Evolutionary conservation across 2,113 vertebrate species (phyloP).

Genomic region (Cnemophilus loriae): DNA sequence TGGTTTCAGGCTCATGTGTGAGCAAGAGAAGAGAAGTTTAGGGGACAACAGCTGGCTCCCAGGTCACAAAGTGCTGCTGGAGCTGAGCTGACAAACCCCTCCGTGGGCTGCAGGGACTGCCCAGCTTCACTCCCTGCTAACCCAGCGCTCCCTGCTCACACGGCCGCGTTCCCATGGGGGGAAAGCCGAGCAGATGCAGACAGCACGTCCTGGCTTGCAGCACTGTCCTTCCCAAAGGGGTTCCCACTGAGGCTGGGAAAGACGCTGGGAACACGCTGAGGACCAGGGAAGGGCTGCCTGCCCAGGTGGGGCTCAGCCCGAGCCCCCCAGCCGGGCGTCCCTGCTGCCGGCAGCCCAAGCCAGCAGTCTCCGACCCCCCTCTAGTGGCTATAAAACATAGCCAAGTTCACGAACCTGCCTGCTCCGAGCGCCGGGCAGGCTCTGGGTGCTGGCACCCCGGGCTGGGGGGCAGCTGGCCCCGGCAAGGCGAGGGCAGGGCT

Average conservation of each 20-base stretch:
- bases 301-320: not conserved
- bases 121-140: not conserved
- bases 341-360: not conserved
- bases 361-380: constrained; percentile 59
- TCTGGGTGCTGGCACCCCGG: not conserved
- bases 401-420: constrained; percentile 37
- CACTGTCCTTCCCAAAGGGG: not conserved
- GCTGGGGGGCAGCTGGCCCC: not conserved
- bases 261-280: not conserved
- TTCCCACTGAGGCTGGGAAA: not conserved
- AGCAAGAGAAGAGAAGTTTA: not conserved
- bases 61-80: not conserved
- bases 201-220: not conserved
- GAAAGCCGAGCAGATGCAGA: not conserved
- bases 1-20: not conserved
- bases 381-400: constrained; percentile 62
- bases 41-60: not conserved
- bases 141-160: not conserved
- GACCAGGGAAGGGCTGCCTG: not conserved
- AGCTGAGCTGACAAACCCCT: not conserved
- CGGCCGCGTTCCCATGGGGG: accelerated
- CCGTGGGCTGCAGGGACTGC: not conserved
- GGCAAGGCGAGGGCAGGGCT: not conserved
- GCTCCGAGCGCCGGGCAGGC: not conserved
- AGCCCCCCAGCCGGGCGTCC: not conserved